Base-by-base conservation (phyloP, 1,140 invertebrate species). In the Plectrocnemia conspersa region DNA sequence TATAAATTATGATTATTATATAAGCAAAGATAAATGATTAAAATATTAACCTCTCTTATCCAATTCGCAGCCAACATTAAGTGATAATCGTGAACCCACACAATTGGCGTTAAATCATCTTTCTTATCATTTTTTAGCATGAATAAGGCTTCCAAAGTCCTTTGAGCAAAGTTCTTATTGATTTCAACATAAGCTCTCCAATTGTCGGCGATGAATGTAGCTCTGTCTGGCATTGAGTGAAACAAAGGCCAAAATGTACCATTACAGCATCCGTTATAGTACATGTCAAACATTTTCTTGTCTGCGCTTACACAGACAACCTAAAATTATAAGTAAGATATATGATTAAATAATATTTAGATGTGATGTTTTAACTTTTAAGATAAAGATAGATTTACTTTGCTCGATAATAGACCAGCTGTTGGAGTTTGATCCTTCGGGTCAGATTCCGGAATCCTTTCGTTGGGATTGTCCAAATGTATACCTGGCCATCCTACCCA, bases 21-120 rank as follows among this genome's bases (percentile, higher is more conserved):
- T 4, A 24, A 27, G 2, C 10, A 46, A 46, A 24, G 7, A 22
- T 46, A 13, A 46, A 6, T 46, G 10, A 46, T 24, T 46, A 46
- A 24, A 42, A 3, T 35, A 50, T 54, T 19, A 63, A 82, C 79
- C 70, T 90, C 85, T 67, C 91, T 77, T 23, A 94, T 86, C 81
- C 86, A 89, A 67, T 89, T 91, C n/a, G 91, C 86, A 2, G 88
- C 86, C 54, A 91, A 69, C 88, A 93, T 91, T 3, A 95, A 74
- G 64, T 94, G 91, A 69, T 95, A 95, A 68, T 95, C 91, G 62
- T 94, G 91, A 13, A 94, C 82, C 91, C 91, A 94, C 0, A 94
- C 82, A 15, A 94, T 77, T 0, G 90, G 89, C 1, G 75, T 76
- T 9, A 77, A 76, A 53, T 73, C 79, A 57, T 74, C 78, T 63